Evolutionary conservation across 2,797 vertebrate genomes (phyloP), one percentile per base, ranked within the genome.

Genomic region (Miichthys miiuy): DNA sequence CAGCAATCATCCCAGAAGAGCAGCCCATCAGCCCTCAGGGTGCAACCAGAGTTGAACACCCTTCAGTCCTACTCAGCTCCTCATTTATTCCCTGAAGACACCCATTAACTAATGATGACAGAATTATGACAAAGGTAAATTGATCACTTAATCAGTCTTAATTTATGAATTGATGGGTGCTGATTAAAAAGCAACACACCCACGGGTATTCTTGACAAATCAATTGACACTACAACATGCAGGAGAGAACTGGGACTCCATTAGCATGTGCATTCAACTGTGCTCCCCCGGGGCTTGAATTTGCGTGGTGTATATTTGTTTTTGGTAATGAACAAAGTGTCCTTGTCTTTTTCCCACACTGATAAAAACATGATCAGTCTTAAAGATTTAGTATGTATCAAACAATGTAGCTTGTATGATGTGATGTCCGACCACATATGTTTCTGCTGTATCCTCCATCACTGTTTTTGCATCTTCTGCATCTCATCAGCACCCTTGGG

Each of bases 121-220:
- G 70, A 83, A 74, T 54, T 34, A 82, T 74, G 78, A 84, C 86
- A 82, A 71, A 83, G 54, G 75, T 88, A 88, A 88, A 86, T 64
- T 82, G 81, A 89, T 89, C 76, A 75, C 73, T 82, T 90, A 77
- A 88, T 91, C 86, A 82, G 68, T 79, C 72, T 78, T 87, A 82
- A 92, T 85, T 85, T 68, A 63, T 75, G 68, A 88, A 71, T 61
- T 84, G 84, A 88, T 87, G 73, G 62, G 47, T 75, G 55, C 68
- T 89, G 76, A 89, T 88, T 87, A 89, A 83, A 88, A 75, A 55
- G 65, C 63, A 77, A 50, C 81, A 77, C 61, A 63, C 85, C 57
- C 73, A 7, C 0, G 50, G 60, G 73, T 72, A 27, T 86, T 82
- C 78, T 68, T 82, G 74, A 83, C 78, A 61, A 75, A 88, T 89